Conservation (phyloP, 2,888 invertebrate species). For the Drosophila maculinotata region DNA sequence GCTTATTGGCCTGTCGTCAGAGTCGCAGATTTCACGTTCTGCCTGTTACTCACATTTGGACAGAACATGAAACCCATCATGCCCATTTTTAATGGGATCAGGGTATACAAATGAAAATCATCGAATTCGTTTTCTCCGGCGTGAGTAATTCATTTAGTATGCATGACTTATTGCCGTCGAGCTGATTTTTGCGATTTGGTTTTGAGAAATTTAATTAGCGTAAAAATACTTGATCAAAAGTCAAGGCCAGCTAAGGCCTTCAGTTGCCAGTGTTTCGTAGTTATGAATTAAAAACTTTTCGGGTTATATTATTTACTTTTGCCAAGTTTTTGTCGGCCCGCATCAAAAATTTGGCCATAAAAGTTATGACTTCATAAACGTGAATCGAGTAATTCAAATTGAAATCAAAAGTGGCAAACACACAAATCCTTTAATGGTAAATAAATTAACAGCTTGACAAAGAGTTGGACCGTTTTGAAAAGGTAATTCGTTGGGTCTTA, state of each 20-base stretch:
- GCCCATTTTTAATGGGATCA: not conserved
- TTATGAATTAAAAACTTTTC: slow-evolving; percentile 52
- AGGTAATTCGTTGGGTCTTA: not conserved
- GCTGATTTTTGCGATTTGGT: slow-evolving; percentile 30
- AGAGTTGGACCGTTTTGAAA: slow-evolving; percentile 13
- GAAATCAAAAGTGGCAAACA: slow-evolving; percentile 3
- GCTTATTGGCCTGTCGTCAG: too few species aligned
- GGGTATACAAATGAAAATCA: not conserved
- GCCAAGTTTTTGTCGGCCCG: slow-evolving; percentile 16
- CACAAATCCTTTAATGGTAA: slow-evolving; percentile 19
- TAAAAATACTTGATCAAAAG: slow-evolving; percentile 58
- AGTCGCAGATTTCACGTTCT: too few species aligned
- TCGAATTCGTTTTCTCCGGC: not conserved
- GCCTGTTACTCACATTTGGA: too few species aligned
- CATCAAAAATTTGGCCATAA: slow-evolving; percentile 41
- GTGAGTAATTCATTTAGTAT: slow-evolving; percentile 61
- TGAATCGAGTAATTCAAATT: slow-evolving; percentile 23
- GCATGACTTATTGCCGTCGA: slow-evolving; percentile 60
- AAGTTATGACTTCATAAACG: slow-evolving; percentile 58
- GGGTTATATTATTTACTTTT: slow-evolving; percentile 51
- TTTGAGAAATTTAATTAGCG: slow-evolving; percentile 66
- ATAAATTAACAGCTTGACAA: slow-evolving; percentile 39
- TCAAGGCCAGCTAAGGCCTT: slow-evolving; percentile 33
- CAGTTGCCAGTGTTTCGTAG: slow-evolving; percentile 14
- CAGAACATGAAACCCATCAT: not conserved